Evolutionary conservation across 2,113 vertebrate species (phyloP), one percentile per base, ranked within the genome.

Genomic region (Melanostigma gelatinosum): DNA sequence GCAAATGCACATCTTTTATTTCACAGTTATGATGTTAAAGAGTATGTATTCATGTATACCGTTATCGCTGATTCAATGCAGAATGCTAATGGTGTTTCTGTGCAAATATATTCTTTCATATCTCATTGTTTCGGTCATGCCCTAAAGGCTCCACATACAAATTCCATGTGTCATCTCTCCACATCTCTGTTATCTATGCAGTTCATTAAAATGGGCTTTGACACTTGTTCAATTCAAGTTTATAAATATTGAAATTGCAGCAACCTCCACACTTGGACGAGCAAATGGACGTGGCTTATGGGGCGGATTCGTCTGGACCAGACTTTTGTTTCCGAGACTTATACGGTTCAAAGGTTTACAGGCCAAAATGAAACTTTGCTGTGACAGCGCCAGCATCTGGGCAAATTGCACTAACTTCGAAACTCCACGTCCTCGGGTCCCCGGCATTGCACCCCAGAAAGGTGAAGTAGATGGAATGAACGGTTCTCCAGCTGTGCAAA

Each of bases 101-200:
- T 75, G 74, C 72, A 73, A 80, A 86, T 89, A 79, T 85, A 78
- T 75, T 20, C 57, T 44, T 64, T 55, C 66, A 76, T 38, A 50
- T 82, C 54, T 72, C 52, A 38, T 77, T 75, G 52, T 80, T 69
- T 60, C 58, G 63, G 27, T 57, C 22, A 6, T 40, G 50, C 57
- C 70, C 80, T 24, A n/a, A 38, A 52, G 63, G 76, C 67, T 62
- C 62, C 46, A 55, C 65, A 82, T 54, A 68, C 73, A 77, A 86
- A 81, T 52, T 62, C 82, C 61, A 77, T 27, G 55, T 81, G 77
- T 79, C 66, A 67, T 69, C 50, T 68, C 36, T 48, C 38, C 13
- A 4, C 40, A 65, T 84, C 61, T 75, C 60, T 72, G 22, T 75
- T 36, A 58, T 79, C 72, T 70, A 16, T 78, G 66, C 71, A 72